Conservation (phyloP, 2,113 vertebrate species). For the Gasterosteus aculeatus region DNA sequence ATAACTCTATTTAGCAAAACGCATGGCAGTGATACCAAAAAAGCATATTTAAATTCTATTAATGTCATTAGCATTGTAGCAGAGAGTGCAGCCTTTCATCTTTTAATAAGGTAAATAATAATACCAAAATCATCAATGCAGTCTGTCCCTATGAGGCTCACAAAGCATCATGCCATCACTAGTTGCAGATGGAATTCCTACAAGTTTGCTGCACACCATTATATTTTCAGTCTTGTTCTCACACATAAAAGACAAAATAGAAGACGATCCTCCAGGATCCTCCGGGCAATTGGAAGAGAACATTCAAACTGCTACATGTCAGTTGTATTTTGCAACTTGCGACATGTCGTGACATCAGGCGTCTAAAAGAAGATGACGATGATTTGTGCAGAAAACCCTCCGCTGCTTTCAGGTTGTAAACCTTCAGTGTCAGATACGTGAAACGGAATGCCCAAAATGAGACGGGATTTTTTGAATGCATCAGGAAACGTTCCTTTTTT, state of each 20-base stretch:
- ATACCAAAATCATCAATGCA: background rate
- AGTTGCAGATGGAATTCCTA: background rate
- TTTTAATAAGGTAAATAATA: background rate
- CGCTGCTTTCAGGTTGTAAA: background rate
- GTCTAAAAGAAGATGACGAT: background rate
- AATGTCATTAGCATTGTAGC: background rate
- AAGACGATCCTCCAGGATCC: background rate
- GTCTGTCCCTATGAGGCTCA: background rate
- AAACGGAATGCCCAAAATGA: too few species aligned
- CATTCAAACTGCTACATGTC: background rate
- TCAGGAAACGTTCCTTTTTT: background rate
- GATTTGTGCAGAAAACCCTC: background rate
- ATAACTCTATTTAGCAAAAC: background rate
- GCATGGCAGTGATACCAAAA: background rate
- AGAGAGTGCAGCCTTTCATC: background rate
- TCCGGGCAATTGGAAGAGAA: background rate
- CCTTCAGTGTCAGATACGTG: background rate
- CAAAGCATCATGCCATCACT: background rate
- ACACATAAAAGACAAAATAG: background rate
- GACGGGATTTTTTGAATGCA: background rate
- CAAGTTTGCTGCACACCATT: background rate
- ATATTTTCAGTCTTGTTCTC: background rate
- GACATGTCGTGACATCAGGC: background rate
- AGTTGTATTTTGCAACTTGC: background rate
- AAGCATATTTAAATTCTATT: background rate